phyloP scores from a whole-genome alignment of 2,888 invertebrate species.

The Oligia strigilis region DNA sequence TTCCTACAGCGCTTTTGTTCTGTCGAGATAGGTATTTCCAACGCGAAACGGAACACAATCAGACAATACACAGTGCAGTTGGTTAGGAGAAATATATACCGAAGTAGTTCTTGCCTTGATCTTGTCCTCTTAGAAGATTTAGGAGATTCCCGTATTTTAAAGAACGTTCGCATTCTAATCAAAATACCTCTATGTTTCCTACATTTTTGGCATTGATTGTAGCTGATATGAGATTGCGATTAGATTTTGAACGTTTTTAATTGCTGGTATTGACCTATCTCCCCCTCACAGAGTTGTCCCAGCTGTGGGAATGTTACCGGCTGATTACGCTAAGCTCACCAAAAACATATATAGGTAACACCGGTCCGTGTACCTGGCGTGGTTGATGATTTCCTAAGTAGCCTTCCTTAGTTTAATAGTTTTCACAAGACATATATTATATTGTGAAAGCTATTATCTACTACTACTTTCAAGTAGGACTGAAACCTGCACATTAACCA shows the following conservation, averaged over 20 bases:
- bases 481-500: not conserved
- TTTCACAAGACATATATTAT: not conserved
- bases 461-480: not conserved
- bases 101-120: not conserved
- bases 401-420: not conserved
- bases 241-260: not conserved
- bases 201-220: not conserved
- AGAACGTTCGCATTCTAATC: not conserved
- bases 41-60: slow-evolving; percentile 8
- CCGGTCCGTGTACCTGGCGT: not conserved
- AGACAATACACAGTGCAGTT: not conserved
- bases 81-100: not conserved
- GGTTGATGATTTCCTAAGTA: not conserved
- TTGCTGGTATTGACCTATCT: not conserved
- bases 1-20: not conserved
- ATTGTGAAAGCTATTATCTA: not conserved
- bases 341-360: not conserved
- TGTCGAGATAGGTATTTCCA: not conserved
- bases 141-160: not conserved
- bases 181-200: not conserved
- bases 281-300: not conserved
- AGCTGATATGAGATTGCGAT: not conserved
- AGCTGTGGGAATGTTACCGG: not conserved
- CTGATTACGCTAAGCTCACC: not conserved
- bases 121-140: not conserved